These are phyloP conservation scores for Apamea monoglypha DNA, from an alignment of 2,888 invertebrate species.

Conservation along the genomic window DNA sequence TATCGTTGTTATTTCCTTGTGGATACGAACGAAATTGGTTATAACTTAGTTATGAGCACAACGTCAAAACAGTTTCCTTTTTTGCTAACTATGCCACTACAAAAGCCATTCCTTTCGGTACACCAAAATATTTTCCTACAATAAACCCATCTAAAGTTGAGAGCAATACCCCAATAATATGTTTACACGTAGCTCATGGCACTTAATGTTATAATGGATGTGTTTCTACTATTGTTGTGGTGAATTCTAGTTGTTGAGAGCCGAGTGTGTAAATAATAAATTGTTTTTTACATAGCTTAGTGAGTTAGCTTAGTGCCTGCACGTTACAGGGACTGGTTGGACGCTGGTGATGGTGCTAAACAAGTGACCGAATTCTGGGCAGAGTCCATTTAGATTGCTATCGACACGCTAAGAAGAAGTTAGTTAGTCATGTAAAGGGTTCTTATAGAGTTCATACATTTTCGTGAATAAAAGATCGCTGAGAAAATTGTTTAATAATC, in stretches of 20 bases:
- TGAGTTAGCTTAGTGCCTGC: too few relatives aligned
- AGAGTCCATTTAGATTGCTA: too few relatives aligned
- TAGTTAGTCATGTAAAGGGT: neutral
- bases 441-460: neutral
- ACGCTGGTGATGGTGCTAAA: too few relatives aligned
- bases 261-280: neutral
- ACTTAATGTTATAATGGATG: constrained; percentile 28
- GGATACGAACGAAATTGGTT: too few relatives aligned
- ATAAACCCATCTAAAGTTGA: too few relatives aligned
- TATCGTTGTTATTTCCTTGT: neutral
- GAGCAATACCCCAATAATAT: constrained; percentile 42
- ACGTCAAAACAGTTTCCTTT: neutral
- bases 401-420: too few relatives aligned
- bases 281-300: neutral
- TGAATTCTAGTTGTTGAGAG: constrained; percentile 2
- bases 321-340: too few relatives aligned
- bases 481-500: neutral
- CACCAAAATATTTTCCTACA: constrained; percentile 1
- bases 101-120: neutral
- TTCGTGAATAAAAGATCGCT: neutral
- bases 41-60: neutral
- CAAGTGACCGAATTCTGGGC: too few relatives aligned
- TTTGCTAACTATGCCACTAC: neutral
- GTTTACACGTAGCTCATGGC: constrained; percentile 37
- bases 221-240: constrained; percentile 4